A percentile compares a stretch with the other conserved stretches of the same genome.
These are phyloP conservation scores for Hucho hucho DNA, from an alignment of 2,113 vertebrate genomes.

Conservation along the genomic window DNA sequence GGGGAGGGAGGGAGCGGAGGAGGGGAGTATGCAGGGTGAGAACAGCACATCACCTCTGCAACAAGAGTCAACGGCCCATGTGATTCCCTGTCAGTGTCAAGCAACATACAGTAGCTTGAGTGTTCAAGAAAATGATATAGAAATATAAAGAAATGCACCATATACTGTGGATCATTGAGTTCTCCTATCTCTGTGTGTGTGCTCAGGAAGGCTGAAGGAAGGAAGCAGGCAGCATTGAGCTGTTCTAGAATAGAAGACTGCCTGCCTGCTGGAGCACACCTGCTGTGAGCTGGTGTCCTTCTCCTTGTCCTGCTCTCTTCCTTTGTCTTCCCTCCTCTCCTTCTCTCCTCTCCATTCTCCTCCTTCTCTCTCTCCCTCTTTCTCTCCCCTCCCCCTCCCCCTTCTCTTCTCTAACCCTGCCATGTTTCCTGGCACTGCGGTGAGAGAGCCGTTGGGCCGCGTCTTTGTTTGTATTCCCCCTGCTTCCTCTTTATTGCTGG, in stretches of 20 bases:
- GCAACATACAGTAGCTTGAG: no score
- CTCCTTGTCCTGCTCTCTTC: constrained; percentile 17
- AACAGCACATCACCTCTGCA: constrained; percentile 48
- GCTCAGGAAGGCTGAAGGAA: not conserved
- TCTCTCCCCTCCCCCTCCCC: constrained; percentile 14
- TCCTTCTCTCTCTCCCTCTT: constrained; percentile 21
- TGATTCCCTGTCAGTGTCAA: no score
- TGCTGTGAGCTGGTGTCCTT: constrained; percentile 67
- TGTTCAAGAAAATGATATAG: no score
- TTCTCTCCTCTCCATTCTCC: constrained; percentile 15
- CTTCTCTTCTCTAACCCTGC: constrained; percentile 34
- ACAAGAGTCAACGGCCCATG: constrained; percentile 37
- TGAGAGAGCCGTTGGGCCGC: constrained; percentile 69
- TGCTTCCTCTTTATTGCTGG: constrained; percentile 56
- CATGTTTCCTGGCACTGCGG: constrained; percentile 66
- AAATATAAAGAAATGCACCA: not conserved
- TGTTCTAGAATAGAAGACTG: not conserved
- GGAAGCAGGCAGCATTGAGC: constrained; percentile 16
- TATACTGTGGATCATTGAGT: constrained; percentile 1
- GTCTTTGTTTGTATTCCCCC: constrained; percentile 64
- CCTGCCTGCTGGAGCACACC: constrained; percentile 56
- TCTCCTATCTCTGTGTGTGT: not conserved
- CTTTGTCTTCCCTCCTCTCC: not conserved
- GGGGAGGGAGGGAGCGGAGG: constrained; percentile 1
- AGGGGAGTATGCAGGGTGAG: constrained; percentile 14